These are phyloP conservation scores for Idris sp. DNA, from an alignment of 1,140 invertebrate species.

Conservation along the genomic window DNA sequence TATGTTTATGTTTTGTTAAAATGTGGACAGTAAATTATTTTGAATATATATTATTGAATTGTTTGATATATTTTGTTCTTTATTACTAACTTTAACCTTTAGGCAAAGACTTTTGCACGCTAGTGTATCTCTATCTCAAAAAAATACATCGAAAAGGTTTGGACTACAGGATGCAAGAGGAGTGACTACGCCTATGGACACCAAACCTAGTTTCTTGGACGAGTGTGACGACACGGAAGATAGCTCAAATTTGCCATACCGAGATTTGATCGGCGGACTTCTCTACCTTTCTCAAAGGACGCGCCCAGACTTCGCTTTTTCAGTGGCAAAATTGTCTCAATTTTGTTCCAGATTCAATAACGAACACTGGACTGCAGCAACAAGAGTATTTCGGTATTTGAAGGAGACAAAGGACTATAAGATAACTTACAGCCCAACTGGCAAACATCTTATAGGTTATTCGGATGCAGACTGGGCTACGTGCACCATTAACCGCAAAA, in stretches of 20 bases:
- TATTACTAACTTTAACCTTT: too few species aligned
- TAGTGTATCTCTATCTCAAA: too few species aligned
- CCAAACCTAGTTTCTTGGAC: constrained; percentile 13
- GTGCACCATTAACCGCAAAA: constrained; percentile 56
- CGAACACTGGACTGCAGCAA: constrained; percentile 62
- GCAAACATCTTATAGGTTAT: constrained; percentile 33
- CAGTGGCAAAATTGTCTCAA: constrained; percentile 59
- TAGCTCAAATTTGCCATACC: constrained; percentile 49
- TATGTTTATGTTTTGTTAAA: too few species aligned
- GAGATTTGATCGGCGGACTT: constrained; percentile 68
- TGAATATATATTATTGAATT: too few species aligned
- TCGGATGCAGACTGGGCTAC: constrained; percentile 69
- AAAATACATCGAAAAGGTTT: too few species aligned
- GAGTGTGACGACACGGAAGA: background rate
- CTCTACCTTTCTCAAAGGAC: constrained; percentile 68
- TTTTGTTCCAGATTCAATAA: constrained; percentile 54
- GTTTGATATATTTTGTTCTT: too few species aligned
- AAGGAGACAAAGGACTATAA: constrained; percentile 37
- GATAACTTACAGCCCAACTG: constrained; percentile 7
- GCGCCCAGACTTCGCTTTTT: constrained; percentile 72
- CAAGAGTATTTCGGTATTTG: constrained; percentile 64
- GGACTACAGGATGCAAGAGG: constrained; percentile 39
- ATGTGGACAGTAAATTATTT: too few species aligned
- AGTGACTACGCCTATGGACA: constrained; percentile 38
- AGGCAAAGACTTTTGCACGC: too few species aligned